Evolutionary conservation across 1,140 invertebrate species (phyloP).

Genomic region (Drosophila athabasca): DNA sequence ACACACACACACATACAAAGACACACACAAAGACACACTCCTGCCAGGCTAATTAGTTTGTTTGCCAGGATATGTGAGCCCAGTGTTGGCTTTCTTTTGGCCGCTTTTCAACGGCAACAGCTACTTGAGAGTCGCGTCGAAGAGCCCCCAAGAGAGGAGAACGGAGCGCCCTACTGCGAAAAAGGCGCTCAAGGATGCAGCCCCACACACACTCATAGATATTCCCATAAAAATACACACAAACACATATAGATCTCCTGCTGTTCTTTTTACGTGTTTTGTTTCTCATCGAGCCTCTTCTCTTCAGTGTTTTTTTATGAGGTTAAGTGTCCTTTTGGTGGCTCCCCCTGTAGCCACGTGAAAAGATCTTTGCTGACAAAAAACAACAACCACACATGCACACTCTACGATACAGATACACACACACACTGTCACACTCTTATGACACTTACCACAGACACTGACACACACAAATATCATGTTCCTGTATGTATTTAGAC

Average conservation of each 20-base stretch:
- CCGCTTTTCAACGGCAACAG: constrained; percentile 51
- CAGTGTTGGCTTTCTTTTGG: constrained; percentile 49
- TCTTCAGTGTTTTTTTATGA: constrained; percentile 51
- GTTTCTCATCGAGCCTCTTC: constrained; percentile 66
- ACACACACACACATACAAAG: constrained; percentile 6
- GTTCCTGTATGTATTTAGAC: constrained; percentile 63
- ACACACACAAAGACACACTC: constrained; percentile 14
- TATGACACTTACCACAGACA: constrained; percentile 25
- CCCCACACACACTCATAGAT: constrained; percentile 17
- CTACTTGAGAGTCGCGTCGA: constrained; percentile 68
- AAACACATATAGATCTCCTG: constrained; percentile 13
- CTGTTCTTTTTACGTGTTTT: constrained; percentile 59
- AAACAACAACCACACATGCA: constrained; percentile 41
- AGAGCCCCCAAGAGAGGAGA: constrained; percentile 32
- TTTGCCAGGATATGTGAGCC: constrained; percentile 48
- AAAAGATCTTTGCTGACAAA: constrained; percentile 75
- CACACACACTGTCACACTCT: constrained; percentile 8
- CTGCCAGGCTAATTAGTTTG: constrained; percentile 73
- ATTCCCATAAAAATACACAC: too few species aligned
- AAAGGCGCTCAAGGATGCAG: constrained; percentile 77
- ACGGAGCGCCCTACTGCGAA: constrained; percentile 44
- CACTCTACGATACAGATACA: constrained; percentile 1
- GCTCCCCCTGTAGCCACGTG: constrained; percentile 51
- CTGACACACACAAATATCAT: constrained; percentile 51
- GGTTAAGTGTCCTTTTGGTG: constrained; percentile 80